Evolutionary conservation across 2,113 vertebrate species (phyloP).

Genomic region (Psilopsiagon aymara): DNA sequence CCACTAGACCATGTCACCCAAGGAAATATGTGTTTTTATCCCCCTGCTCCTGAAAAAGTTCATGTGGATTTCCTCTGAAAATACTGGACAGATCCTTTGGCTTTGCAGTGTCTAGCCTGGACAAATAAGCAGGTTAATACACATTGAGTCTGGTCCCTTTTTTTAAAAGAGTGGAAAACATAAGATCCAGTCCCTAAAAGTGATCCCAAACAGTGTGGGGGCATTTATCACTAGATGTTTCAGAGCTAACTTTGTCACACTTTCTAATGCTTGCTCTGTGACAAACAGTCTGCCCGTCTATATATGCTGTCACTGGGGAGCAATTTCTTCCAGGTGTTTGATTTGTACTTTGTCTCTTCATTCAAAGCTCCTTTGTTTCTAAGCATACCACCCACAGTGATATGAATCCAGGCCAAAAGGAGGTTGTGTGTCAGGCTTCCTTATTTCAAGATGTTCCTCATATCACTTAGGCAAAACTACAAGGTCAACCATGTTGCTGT

Average conservation of each 20-base stretch:
- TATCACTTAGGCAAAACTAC: not conserved
- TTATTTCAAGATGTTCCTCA: not conserved
- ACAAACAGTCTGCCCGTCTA: not conserved
- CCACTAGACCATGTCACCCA: not conserved
- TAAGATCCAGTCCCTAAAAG: not conserved
- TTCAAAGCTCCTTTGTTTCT: slow-evolving; percentile 22
- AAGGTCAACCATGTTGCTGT: not conserved
- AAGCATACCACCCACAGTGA: not conserved
- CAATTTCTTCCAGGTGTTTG: slow-evolving; percentile 51
- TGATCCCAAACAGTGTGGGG: not conserved
- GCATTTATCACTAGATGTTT: not conserved
- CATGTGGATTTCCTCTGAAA: not conserved
- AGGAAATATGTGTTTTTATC: not conserved
- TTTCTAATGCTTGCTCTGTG: not conserved
- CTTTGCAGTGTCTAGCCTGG: not conserved
- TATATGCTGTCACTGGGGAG: not conserved
- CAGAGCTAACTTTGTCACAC: not conserved
- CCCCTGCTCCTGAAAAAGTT: not conserved
- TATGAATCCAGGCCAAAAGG: not conserved
- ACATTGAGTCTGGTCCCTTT: not conserved
- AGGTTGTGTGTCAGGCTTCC: not conserved
- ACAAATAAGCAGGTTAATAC: not conserved
- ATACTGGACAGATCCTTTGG: not conserved
- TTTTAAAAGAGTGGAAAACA: slow-evolving; percentile 13
- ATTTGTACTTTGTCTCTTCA: not conserved